These are phyloP conservation scores for Drosophila planitibia DNA, from an alignment of 2,888 invertebrate genomes.

Conservation along the genomic window DNA sequence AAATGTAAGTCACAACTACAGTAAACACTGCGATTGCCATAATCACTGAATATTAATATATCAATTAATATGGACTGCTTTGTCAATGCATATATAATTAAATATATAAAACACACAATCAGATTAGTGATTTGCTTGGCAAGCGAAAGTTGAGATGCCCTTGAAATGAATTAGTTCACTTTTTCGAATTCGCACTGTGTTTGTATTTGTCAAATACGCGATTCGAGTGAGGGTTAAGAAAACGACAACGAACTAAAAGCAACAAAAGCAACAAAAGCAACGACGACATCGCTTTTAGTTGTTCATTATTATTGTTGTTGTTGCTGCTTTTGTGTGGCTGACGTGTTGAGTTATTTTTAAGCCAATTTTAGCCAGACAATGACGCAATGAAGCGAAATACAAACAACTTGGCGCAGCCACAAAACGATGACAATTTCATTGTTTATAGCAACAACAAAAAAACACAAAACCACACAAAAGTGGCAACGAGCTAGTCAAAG, in stretches of 20 bases:
- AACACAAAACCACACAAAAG: slow-evolving; percentile 12
- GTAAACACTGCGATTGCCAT: background rate
- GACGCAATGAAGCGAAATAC: slow-evolving; percentile 77
- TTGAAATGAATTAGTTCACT: slow-evolving; percentile 66
- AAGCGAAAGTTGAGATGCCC: slow-evolving; percentile 52
- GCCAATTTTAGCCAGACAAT: slow-evolving; percentile 80
- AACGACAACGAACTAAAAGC: slow-evolving; percentile 16
- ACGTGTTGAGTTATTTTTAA: slow-evolving; percentile 83
- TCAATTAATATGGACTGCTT: background rate
- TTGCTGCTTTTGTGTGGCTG: slow-evolving; percentile 54
- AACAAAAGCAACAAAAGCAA: slow-evolving; percentile 5
- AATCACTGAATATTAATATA: background rate
- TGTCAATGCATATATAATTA: background rate
- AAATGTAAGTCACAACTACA: slow-evolving; percentile 26
- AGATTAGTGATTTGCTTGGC: slow-evolving; percentile 19
- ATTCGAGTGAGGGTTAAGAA: slow-evolving; percentile 25
- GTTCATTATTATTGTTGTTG: slow-evolving; percentile 14
- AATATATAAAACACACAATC: background rate
- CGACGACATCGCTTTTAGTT: slow-evolving; percentile 35
- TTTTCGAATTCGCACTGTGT: slow-evolving; percentile 45
- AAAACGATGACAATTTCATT: slow-evolving; percentile 63
- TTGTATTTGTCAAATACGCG: slow-evolving; percentile 53
- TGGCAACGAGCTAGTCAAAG: slow-evolving; percentile 24
- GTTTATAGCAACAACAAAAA: slow-evolving; percentile 59
- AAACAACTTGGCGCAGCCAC: slow-evolving; percentile 59